Percentiles rank a stretch among this genome's conserved stretches.
Conservation (phyloP, 2,888 invertebrate genomes). For the Eupithecia inturbata region DNA sequence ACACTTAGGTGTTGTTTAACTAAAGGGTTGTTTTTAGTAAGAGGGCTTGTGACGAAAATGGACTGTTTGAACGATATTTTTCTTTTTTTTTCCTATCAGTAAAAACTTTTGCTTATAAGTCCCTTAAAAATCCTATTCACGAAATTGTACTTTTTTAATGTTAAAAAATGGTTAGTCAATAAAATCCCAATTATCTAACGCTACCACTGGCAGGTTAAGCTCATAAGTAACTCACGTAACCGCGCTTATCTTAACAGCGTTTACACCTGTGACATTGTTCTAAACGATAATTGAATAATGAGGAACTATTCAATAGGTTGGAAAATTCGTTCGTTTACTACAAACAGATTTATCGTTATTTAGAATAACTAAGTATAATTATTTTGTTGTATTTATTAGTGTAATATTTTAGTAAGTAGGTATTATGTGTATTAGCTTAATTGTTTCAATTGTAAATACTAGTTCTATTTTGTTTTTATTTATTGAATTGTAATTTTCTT, state of each 20-base stretch:
- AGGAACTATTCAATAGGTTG: background rate
- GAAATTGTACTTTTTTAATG: background rate
- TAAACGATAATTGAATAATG: slow-evolving; percentile 29
- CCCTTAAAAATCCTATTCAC: background rate
- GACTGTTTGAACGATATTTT: background rate
- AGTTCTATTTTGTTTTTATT: too few relatives aligned
- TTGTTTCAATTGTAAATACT: too few relatives aligned
- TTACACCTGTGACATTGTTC: slow-evolving; percentile 44
- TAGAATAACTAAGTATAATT: too few relatives aligned
- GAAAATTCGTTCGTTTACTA: background rate
- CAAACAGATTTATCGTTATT: too few relatives aligned
- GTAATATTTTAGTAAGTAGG: too few relatives aligned
- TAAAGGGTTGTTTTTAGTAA: too few relatives aligned
- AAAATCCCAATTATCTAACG: background rate
- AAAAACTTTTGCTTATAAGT: background rate
- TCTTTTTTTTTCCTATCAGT: background rate
- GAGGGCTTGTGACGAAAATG: background rate
- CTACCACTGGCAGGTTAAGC: slow-evolving; percentile 29
- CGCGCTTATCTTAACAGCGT: slow-evolving; percentile 29
- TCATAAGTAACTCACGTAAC: slow-evolving; percentile 28
- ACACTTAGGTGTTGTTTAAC: too few relatives aligned
- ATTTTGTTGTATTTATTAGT: too few relatives aligned
- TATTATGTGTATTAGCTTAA: too few relatives aligned
- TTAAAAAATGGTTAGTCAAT: background rate
- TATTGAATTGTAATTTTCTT: too few relatives aligned